Percentiles rank a stretch among this genome's conserved stretches.
Evolutionary conservation across 2,888 invertebrate genomes (phyloP).

Genomic region (Pteria penguin): DNA sequence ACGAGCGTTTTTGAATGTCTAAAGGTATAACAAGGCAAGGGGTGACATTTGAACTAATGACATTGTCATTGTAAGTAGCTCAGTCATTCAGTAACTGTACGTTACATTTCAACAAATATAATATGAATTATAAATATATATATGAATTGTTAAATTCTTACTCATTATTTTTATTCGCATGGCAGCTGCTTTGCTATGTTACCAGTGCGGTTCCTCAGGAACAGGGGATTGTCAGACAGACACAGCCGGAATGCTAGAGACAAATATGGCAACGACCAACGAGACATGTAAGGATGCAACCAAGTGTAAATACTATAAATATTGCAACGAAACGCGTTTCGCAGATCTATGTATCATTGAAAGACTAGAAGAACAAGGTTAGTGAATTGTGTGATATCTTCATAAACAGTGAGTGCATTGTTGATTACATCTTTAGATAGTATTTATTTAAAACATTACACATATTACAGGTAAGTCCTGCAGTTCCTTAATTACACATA

Average conservation of each 20-base stretch:
- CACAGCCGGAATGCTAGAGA: not conserved
- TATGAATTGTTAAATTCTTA: not conserved
- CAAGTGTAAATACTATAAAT: not conserved
- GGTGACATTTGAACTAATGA: not conserved
- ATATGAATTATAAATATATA: too few relatives aligned
- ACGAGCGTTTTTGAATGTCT: too few relatives aligned
- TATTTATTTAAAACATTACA: too few relatives aligned
- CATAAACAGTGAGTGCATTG: too few relatives aligned
- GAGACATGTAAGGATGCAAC: not conserved
- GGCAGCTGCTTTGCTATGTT: not conserved
- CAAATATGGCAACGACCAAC: not conserved
- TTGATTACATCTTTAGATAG: too few relatives aligned
- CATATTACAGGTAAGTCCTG: too few relatives aligned
- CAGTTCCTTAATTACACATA: too few relatives aligned
- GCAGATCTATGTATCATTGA: not conserved
- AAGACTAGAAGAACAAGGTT: not conserved
- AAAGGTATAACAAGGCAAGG: too few relatives aligned
- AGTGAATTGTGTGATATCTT: too few relatives aligned
- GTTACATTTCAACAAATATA: too few relatives aligned
- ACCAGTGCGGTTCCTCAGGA: not conserved
- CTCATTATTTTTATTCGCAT: not conserved
- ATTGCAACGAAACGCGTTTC: not conserved
- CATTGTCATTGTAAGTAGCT: too few relatives aligned
- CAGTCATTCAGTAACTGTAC: too few relatives aligned
- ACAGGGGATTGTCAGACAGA: not conserved